These are phyloP conservation scores for Dolichotis patagonum DNA, from an alignment of 2,113 vertebrate species.

Conservation along the genomic window DNA sequence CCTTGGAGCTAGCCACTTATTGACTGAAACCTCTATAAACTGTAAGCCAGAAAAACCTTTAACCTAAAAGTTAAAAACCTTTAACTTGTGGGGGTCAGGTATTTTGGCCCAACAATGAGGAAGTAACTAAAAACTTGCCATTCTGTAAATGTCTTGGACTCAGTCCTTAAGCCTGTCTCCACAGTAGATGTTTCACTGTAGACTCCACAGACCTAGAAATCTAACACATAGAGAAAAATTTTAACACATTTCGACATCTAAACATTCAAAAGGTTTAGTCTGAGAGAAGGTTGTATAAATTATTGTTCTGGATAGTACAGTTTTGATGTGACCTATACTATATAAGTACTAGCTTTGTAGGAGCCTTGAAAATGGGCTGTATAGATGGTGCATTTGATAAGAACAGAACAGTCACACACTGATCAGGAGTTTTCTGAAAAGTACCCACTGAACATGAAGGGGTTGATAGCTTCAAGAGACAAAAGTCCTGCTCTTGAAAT, in stretches of 20 bases:
- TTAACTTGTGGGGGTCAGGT: not conserved
- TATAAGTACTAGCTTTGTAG: not conserved
- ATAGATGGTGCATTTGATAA: not conserved
- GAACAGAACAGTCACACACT: not conserved
- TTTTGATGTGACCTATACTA: not conserved
- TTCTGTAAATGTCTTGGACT: not conserved
- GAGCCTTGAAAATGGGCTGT: not conserved
- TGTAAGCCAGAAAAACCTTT: not conserved
- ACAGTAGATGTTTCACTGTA: not conserved
- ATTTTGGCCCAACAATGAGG: not conserved
- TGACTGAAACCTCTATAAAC: not conserved
- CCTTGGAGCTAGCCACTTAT: not conserved
- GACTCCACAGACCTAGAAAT: not conserved
- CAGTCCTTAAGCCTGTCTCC: not conserved
- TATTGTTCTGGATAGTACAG: not conserved
- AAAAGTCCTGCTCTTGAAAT: not conserved
- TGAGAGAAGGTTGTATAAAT: slow-evolving; percentile 44
- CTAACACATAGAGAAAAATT: not conserved
- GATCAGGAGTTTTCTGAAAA: not conserved
- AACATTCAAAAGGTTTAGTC: slow-evolving; percentile 46
- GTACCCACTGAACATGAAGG: not conserved
- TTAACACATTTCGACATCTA: slow-evolving; percentile 46
- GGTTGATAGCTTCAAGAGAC: not conserved
- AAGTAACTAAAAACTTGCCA: not conserved
- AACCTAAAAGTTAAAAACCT: too few relatives aligned